phyloP scores from a whole-genome alignment of 2,797 vertebrate species.

The Xiphorhynchus erythropygius region DNA sequence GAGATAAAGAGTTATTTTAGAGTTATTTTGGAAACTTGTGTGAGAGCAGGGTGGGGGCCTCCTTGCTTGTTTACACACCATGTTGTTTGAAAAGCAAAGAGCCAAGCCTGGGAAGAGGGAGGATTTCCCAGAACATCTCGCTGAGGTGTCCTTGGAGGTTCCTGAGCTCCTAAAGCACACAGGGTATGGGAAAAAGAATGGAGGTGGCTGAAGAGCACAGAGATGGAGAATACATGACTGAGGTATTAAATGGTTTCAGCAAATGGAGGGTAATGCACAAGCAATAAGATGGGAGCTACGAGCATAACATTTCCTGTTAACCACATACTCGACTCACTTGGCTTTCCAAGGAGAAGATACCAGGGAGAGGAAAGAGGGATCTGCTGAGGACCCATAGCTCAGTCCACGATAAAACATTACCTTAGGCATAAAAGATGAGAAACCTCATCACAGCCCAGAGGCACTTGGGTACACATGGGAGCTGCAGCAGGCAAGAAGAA shows the following conservation, averaged over 20 bases:
- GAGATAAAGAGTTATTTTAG: background rate
- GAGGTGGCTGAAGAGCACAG: background rate
- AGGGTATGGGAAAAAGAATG: background rate
- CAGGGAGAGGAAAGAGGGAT: background rate
- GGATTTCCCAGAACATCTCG: background rate
- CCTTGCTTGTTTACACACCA: rapidly evolving
- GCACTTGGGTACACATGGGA: background rate
- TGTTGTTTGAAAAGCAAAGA: background rate
- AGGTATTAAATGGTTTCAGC: background rate
- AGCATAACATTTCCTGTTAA: background rate
- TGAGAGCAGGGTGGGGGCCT: background rate
- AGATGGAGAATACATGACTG: background rate
- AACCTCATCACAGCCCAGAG: background rate
- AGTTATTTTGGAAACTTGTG: background rate
- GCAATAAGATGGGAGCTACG: background rate
- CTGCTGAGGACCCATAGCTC: background rate
- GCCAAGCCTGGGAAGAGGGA: background rate
- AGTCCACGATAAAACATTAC: rapidly evolving
- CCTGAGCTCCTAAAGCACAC: background rate
- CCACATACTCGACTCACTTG: background rate
- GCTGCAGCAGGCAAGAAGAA: background rate
- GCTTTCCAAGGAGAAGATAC: background rate
- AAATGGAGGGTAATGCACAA: background rate
- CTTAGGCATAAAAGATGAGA: background rate
- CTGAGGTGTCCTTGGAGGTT: background rate